Percentiles rank a stretch among this genome's conserved stretches.
Conservation (phyloP, 2,113 vertebrate species). For the Chroicocephalus ridibundus region DNA sequence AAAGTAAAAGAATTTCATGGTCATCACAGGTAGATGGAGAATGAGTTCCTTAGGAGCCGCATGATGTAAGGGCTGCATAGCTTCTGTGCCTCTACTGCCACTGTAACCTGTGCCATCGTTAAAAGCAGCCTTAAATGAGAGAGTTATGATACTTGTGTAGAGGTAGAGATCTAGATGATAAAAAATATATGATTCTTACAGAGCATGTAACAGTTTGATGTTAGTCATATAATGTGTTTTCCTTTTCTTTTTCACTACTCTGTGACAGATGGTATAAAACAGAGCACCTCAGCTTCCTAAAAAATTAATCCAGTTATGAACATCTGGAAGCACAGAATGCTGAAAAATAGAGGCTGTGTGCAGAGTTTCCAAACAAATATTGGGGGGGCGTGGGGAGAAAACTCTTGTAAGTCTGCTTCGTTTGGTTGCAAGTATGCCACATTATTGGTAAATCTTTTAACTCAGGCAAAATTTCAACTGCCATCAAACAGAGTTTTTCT, state of each 20-base stretch:
- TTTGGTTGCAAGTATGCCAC: background rate
- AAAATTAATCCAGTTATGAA: background rate
- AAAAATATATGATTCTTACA: background rate
- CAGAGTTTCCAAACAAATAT: background rate
- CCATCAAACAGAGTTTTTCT: background rate
- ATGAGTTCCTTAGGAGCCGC: background rate
- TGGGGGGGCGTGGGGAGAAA: background rate
- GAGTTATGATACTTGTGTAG: background rate
- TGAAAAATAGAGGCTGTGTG: background rate
- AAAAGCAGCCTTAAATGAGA: background rate
- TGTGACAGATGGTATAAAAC: conserved; percentile 1
- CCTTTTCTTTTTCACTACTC: background rate
- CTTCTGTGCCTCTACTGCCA: background rate
- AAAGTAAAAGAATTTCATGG: background rate
- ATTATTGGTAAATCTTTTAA: background rate
- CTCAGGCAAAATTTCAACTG: background rate
- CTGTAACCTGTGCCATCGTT: background rate
- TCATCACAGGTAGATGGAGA: background rate
- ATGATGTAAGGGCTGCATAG: background rate
- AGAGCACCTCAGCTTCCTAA: background rate
- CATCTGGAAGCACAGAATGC: background rate
- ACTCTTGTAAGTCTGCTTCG: background rate
- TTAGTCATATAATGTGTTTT: background rate
- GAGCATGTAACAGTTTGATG: background rate
- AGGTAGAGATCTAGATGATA: background rate